A percentile compares a stretch with the other conserved stretches of the same genome.
Conservation (phyloP, 1,140 invertebrate genomes). For the Drosophila neocordata region DNA sequence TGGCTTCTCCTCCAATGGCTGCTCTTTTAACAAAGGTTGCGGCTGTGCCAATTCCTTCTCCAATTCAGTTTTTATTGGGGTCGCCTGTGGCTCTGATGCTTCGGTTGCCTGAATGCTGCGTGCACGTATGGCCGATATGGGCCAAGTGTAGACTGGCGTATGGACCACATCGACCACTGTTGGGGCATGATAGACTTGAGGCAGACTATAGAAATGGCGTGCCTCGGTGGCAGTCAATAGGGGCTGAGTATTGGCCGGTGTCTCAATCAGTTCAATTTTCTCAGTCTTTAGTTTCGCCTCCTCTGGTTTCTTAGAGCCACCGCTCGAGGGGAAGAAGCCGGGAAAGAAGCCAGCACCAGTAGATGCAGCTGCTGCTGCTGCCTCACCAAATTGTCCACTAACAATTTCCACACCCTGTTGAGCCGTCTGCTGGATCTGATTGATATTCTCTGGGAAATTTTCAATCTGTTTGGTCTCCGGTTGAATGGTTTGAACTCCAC, state of each 20-base stretch:
- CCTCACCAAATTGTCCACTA: slow-evolving; percentile 61
- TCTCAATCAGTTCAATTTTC: slow-evolving; percentile 66
- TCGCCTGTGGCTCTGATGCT: slow-evolving; percentile 4
- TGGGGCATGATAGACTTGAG: slow-evolving; percentile 63
- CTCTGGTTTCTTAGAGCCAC: slow-evolving; percentile 47
- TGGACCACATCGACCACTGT: slow-evolving; percentile 74
- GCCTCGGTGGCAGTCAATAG: slow-evolving; percentile 59
- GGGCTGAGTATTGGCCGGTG: slow-evolving; percentile 68
- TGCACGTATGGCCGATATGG: slow-evolving; percentile 70
- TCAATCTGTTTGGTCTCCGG: slow-evolving; percentile 57
- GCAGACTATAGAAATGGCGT: slow-evolving; percentile 67
- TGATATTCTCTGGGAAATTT: slow-evolving; percentile 41
- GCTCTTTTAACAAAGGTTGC: slow-evolving; percentile 55
- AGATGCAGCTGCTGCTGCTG: slow-evolving; percentile 54
- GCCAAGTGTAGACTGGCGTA: slow-evolving; percentile 62
- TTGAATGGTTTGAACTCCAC: slow-evolving; percentile 5
- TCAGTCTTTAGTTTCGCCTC: slow-evolving; percentile 42
- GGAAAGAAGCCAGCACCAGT: slow-evolving; percentile 70
- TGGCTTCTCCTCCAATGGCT: slow-evolving; percentile 40
- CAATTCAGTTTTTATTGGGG: slow-evolving; percentile 9
- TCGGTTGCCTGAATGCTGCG: slow-evolving; percentile 63
- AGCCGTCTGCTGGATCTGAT: slow-evolving; percentile 63
- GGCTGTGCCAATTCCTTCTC: slow-evolving; percentile 19
- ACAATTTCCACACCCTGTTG: slow-evolving; percentile 52
- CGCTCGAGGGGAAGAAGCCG: slow-evolving; percentile 42